Evolutionary conservation across 64 coral and sea anemone genomes (phyloP).

Genomic region (Actinia tenebrosa): DNA sequence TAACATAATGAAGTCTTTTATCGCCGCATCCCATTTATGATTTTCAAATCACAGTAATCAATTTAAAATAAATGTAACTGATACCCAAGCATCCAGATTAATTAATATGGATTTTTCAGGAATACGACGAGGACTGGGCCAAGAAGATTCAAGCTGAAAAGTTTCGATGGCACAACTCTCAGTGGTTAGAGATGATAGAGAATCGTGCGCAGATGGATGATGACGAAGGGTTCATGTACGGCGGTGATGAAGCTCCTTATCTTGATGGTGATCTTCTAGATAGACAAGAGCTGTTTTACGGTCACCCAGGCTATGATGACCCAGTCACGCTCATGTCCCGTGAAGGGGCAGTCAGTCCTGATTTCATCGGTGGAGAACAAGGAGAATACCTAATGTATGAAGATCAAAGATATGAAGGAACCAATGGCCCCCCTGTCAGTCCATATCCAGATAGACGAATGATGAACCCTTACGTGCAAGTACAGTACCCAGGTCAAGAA

Average conservation of each 20-base stretch:
- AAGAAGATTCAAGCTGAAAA: slow-evolving; percentile 95
- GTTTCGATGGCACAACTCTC: slow-evolving; percentile 99
- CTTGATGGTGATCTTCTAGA: slow-evolving; percentile 90
- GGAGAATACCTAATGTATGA: slow-evolving; percentile 81
- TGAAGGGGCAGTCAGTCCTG: slow-evolving; percentile 89
- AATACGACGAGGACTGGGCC: slow-evolving; percentile 98
- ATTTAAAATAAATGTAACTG: no score
- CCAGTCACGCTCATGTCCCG: slow-evolving; percentile 91
- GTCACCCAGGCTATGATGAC: slow-evolving; percentile 95
- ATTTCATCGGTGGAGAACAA: slow-evolving; percentile 71
- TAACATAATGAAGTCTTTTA: no score
- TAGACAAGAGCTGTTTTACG: slow-evolving; percentile 94
- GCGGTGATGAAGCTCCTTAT: slow-evolving; percentile 60
- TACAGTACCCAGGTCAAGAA: slow-evolving; percentile 37
- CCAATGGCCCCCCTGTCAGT: slow-evolving; percentile 23
- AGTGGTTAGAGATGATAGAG: slow-evolving; percentile 97
- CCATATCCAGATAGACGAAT: slow-evolving; percentile 27
- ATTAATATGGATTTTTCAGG: slow-evolving; percentile 27
- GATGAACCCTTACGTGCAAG: background rate
- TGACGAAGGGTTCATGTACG: slow-evolving; percentile 63
- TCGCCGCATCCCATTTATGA: no score
- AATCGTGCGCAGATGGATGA: slow-evolving; percentile 69
- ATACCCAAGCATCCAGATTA: no score
- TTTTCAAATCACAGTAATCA: no score
- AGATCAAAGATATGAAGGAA: slow-evolving; percentile 50